Percentiles rank a stretch among this genome's conserved stretches.
These are phyloP conservation scores for Porites cylindrica DNA, from an alignment of 92 coral and sea anemone species.

Conservation along the genomic window DNA sequence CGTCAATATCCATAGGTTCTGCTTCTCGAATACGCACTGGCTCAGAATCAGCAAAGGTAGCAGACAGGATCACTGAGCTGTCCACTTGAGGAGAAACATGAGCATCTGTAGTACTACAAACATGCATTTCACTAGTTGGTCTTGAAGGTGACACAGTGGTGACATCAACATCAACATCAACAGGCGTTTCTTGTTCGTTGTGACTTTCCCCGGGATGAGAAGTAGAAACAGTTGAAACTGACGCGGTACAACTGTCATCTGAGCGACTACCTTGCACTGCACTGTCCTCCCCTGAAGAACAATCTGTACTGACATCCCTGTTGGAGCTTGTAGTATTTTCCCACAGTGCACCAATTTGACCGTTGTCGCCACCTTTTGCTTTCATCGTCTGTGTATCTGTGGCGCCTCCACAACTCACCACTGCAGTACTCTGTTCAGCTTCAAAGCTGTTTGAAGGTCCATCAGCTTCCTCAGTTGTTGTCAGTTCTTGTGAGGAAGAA, in stretches of 20 bases:
- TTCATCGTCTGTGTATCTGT: background rate
- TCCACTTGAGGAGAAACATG: background rate
- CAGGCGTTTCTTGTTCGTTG: background rate
- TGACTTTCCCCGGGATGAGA: background rate
- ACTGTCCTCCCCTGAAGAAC: background rate
- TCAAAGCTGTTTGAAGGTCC: background rate
- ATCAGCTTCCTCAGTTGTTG: background rate
- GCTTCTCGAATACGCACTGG: background rate
- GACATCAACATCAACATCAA: constrained; percentile 37
- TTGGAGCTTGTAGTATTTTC: background rate
- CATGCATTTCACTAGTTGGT: background rate
- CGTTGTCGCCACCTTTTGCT: background rate
- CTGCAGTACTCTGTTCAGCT: background rate
- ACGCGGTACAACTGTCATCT: background rate
- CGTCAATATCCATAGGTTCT: background rate
- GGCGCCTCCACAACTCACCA: background rate
- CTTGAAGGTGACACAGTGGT: constrained; percentile 5
- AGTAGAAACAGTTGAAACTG: background rate
- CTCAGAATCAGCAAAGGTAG: background rate
- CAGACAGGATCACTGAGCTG: background rate
- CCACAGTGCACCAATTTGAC: background rate
- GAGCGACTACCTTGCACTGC: background rate
- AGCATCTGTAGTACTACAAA: background rate
- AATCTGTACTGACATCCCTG: background rate
- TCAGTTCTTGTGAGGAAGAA: background rate